A percentile compares a stretch with the other conserved stretches of the same genome.
Evolutionary conservation across 1,140 invertebrate genomes (phyloP).

Genomic region (Drosophila busckii): DNA sequence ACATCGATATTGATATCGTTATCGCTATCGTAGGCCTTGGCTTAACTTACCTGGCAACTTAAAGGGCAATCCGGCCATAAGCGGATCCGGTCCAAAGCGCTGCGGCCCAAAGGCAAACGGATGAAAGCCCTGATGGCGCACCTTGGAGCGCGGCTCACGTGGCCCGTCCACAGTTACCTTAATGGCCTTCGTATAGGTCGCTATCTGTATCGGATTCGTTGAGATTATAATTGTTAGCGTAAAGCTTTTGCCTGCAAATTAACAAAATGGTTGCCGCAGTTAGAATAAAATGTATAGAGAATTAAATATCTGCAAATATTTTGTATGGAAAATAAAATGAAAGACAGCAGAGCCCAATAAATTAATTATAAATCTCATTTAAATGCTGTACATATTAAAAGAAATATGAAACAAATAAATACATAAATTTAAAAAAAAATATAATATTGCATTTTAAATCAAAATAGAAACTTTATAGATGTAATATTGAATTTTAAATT

Average conservation of each 20-base stretch:
- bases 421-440: too few species aligned
- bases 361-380: too few species aligned
- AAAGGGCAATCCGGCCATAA: conserved; percentile 89
- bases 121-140: conserved; percentile 90
- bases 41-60: conserved; percentile 90
- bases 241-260: conserved; percentile 94
- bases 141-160: conserved; percentile 96
- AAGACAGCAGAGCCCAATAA: too few species aligned
- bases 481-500: too few species aligned
- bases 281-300: too few species aligned
- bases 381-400: too few species aligned
- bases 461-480: too few species aligned
- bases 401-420: too few species aligned
- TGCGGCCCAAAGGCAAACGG: conserved; percentile 91
- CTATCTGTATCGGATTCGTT: conserved; percentile 94
- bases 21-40: neutral
- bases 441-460: too few species aligned
- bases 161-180: conserved; percentile 99
- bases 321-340: too few species aligned
- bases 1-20: neutral
- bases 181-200: conserved; percentile 96
- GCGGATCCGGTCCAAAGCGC: conserved; percentile 88
- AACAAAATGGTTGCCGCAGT: neutral
- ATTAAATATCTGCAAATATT: too few species aligned
- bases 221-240: conserved; percentile 96